Evolutionary conservation across 2,113 vertebrate species (phyloP), one percentile per base, ranked within the genome.

Genomic region (Helogale parvula): DNA sequence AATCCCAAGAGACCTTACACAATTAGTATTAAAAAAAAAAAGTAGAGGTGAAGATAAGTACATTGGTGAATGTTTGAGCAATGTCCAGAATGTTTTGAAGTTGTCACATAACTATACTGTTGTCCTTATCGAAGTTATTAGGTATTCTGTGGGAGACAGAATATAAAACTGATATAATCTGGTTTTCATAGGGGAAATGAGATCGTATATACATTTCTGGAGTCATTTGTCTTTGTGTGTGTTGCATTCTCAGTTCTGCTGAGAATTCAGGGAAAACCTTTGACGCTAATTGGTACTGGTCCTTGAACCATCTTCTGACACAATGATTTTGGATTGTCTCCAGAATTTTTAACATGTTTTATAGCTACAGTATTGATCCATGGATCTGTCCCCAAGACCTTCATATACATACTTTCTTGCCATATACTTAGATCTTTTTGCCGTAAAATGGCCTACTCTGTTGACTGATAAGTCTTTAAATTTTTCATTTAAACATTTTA

Each of bases 281-380:
- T 33, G 7, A 79, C 23, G 21, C 17, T 27, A 23, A 31, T 33
- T 82, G 60, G 41, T 76, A n/a, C 38, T 76, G 38, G 77, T 41
- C 79, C 85, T 69, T 84, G 47, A 92, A 84, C 68, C 60, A 35
- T 96, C 29, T 93, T 96, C 31, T 60, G 68, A 76, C 15, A 76
- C 15, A 54, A 23, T 76, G 38, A 93, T 63, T 80, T 72, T 35
- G 57, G 60, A 47, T 38, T 85, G 19, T 77, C 60, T 93, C 47
- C 77, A 89, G 60, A 71, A 69, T 85, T 84, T 63, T 85, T 19
- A n/a, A 0, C 13, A 23, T 38, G 33, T 63, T 95, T 29, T 95
- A 0, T 82, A 82, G 19, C 65, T 82, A 9, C 11, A 65, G 16
- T 74, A 68, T 57, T 57, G 54, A 72, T 82, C 50, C 14, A 29